phyloP scores from a whole-genome alignment of 2,113 vertebrate species.

The Takifugu bimaculatus region DNA sequence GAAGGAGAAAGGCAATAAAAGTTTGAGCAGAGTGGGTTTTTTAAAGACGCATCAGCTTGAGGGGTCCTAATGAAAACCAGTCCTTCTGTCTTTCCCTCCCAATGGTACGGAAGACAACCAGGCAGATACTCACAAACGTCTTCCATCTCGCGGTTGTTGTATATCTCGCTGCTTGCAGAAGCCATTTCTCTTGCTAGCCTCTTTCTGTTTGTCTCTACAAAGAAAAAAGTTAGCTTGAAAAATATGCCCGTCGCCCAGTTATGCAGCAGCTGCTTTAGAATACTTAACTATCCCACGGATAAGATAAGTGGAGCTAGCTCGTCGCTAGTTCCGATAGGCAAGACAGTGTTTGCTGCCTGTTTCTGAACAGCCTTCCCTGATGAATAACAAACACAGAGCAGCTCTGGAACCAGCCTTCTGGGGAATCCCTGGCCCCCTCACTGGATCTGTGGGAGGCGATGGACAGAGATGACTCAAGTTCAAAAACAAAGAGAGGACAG shows the following conservation, averaged over 20 bases:
- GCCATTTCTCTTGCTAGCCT: constrained; percentile 35
- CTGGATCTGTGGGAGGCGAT: constrained; percentile 27
- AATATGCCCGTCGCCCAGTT: no score
- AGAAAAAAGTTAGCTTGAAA: constrained; percentile 6
- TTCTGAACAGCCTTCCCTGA: constrained; percentile 33
- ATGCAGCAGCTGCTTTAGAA: no score
- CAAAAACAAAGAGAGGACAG: constrained; percentile 13
- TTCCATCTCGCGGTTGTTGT: constrained; percentile 36
- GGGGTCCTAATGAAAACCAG: constrained; percentile 60
- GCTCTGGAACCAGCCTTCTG: constrained; percentile 56
- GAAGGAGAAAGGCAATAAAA: neutral
- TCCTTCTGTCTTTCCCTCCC: constrained; percentile 16
- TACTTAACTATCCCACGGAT: neutral
- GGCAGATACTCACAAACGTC: constrained; percentile 57
- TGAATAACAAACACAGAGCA: constrained; percentile 59
- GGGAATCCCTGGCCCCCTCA: constrained; percentile 61
- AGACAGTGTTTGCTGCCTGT: constrained; percentile 14
- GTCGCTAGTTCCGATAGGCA: neutral
- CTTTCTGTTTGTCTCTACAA: constrained; percentile 3
- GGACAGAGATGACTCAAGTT: constrained; percentile 40
- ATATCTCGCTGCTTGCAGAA: constrained; percentile 42
- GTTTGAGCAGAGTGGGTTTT: constrained; percentile 3
- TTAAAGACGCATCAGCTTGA: constrained; percentile 25
- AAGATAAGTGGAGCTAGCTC: constrained; percentile 4
- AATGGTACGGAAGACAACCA: constrained; percentile 19